A percentile compares a stretch with the other conserved stretches of the same genome.
Conservation (phyloP, 2,113 vertebrate species). For the Dicaeum eximium region DNA sequence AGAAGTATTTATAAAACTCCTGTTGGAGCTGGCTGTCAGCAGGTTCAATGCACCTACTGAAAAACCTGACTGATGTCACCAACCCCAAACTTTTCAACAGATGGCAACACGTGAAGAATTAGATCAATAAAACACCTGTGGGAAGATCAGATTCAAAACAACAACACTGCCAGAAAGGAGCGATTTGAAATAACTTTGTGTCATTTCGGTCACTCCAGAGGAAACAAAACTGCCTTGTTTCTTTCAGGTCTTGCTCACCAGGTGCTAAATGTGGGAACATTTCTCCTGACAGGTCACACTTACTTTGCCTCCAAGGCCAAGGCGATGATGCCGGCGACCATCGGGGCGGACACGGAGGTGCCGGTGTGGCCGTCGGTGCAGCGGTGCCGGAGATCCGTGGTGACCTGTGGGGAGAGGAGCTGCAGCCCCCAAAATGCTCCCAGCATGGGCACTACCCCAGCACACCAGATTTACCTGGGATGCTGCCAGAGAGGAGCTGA, state of each 20-base stretch:
- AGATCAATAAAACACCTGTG: conserved; percentile 17
- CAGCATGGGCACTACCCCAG: not conserved
- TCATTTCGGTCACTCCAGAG: not conserved
- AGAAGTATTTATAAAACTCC: not conserved
- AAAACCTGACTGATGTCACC: not conserved
- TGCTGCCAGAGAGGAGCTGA: not conserved
- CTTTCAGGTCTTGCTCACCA: not conserved
- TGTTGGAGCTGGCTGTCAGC: not conserved
- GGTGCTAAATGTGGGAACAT: not conserved
- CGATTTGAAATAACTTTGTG: not conserved
- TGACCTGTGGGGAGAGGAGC: conserved; percentile 63
- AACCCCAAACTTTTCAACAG: not conserved
- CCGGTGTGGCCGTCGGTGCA: conserved; percentile 78
- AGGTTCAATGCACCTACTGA: not conserved
- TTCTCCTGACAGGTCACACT: not conserved
- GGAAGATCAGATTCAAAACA: not conserved
- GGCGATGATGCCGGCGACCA: conserved; percentile 79
- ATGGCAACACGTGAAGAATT: not conserved
- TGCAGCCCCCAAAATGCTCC: not conserved
- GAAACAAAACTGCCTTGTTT: not conserved
- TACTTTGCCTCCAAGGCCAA: conserved; percentile 82
- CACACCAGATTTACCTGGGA: not conserved
- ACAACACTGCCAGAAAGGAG: not conserved
- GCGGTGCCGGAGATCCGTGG: conserved; percentile 76
- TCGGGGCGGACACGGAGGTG: conserved; percentile 79